phyloP scores from a whole-genome alignment of 2,797 vertebrate genomes.

The Scolopax rusticola region DNA sequence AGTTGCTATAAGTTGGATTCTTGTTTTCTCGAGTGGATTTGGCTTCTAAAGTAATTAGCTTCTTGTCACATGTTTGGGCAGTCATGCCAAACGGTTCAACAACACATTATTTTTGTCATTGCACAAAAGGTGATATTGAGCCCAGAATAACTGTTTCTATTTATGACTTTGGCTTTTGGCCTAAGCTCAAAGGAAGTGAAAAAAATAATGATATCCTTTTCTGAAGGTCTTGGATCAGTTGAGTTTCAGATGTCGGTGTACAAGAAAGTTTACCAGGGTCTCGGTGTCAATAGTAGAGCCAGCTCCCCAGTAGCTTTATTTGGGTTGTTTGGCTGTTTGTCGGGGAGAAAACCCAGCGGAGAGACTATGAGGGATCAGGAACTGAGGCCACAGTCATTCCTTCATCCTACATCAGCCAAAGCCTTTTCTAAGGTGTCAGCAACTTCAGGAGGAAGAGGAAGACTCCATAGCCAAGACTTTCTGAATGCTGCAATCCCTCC shows the following conservation, averaged over 20 bases:
- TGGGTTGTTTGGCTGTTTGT: neutral
- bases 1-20: conserved; percentile 24
- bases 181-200: conserved; percentile 48
- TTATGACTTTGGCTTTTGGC: conserved; percentile 60
- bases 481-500: neutral
- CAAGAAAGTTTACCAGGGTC: neutral
- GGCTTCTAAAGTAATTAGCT: conserved; percentile 63
- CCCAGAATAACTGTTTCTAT: conserved; percentile 59
- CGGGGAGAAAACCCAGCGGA: neutral
- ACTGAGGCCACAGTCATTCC: neutral
- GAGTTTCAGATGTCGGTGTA: conserved; percentile 5
- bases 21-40: conserved; percentile 50
- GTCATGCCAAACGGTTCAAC: conserved; percentile 60
- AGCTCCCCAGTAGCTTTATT: neutral
- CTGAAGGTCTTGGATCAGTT: conserved; percentile 50
- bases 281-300: neutral
- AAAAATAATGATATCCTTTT: conserved; percentile 45
- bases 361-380: neutral
- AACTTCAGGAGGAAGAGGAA: neutral
- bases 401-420: neutral
- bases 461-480: neutral
- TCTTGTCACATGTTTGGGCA: conserved; percentile 58
- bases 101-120: conserved; percentile 71
- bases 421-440: neutral
- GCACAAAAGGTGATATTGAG: conserved; percentile 70